Base-by-base conservation (phyloP, 2,797 vertebrate species). In the Philypnodon macrostomus region DNA sequence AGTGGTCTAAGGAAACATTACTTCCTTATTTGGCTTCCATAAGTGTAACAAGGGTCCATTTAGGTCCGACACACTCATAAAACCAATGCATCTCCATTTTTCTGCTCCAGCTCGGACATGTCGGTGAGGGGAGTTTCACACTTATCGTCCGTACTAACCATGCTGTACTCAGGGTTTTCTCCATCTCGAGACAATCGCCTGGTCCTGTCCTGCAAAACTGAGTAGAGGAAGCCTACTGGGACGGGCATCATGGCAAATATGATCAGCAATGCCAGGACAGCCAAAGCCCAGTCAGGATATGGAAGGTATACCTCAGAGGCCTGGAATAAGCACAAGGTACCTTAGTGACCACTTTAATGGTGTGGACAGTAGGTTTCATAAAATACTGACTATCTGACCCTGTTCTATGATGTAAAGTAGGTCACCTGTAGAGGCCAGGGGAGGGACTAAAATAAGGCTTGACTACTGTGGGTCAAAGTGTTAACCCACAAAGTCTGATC, bases 211-310 rank as follows among this genome's bases (percentile, higher is more conserved):
- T 15, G 38, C 53, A 80, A 21, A 10, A 80, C 2, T 0, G 73
- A 53, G 21, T 84, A 81, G 18, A 90, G 5, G 10, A 88, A 71
- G 42, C 79, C 79, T 1, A 78, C 3, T 0, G 91, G 92, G 44
- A 93, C 80, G 0, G 92, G 93, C 53, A 91, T 34, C 55, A 88
- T 64, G 13, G 92, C 89, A 1, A 90, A 15, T 6, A 87, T 0
- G 27, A 91, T 89, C 18, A 94, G 72, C 1, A 45, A 1, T 0
- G 85, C 32, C 27, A 92, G 15, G 15, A 90, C 51, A 2, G 70
- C 59, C 35, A 91, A 60, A 1, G 79, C 85, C 93, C 93, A 94
- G 7, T 29, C 35, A 0, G 93, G 92, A 62, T 92, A 93, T 0
- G 53, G 36, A 56, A 81, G 75, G n/a, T 14, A 2, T 12, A 44